Evolutionary conservation across 2,113 vertebrate species (phyloP).

Genomic region (Promerops cafer): DNA sequence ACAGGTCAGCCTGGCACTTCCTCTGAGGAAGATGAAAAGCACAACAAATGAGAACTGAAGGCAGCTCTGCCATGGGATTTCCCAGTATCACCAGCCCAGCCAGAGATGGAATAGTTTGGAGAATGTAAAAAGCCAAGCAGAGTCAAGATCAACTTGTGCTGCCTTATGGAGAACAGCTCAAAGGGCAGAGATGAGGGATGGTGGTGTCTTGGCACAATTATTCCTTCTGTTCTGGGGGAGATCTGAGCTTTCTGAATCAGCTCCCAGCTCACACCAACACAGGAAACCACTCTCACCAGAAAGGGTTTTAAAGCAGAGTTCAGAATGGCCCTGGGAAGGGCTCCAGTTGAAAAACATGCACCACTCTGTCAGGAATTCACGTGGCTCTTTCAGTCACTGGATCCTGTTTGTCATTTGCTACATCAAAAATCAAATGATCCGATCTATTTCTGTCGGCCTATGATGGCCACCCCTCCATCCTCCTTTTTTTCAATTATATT

Average conservation of each 20-base stretch:
- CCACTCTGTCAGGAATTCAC: not conserved
- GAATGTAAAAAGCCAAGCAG: not conserved
- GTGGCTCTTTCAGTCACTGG: not conserved
- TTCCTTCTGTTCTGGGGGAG: not conserved
- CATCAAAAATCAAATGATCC: not conserved
- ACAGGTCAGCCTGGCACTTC: not conserved
- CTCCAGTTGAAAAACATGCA: not conserved
- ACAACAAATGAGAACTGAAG: not conserved
- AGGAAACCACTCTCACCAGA: not conserved
- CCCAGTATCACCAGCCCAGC: not conserved
- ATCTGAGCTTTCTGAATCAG: not conserved
- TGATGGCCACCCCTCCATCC: not conserved
- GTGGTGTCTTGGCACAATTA: not conserved
- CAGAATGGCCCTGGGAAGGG: not conserved
- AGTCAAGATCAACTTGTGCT: not conserved
- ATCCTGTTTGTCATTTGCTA: not conserved
- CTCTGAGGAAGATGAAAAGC: not conserved
- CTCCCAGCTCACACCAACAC: not conserved
- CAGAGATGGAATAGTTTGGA: not conserved
- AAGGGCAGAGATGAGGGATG: not conserved
- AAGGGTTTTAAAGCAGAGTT: not conserved
- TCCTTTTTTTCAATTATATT: not conserved
- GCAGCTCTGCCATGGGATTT: not conserved
- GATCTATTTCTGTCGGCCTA: not conserved
- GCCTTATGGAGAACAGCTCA: not conserved